Evolutionary conservation across 2,113 vertebrate genomes (phyloP).

Genomic region (Bostrychus sinensis): DNA sequence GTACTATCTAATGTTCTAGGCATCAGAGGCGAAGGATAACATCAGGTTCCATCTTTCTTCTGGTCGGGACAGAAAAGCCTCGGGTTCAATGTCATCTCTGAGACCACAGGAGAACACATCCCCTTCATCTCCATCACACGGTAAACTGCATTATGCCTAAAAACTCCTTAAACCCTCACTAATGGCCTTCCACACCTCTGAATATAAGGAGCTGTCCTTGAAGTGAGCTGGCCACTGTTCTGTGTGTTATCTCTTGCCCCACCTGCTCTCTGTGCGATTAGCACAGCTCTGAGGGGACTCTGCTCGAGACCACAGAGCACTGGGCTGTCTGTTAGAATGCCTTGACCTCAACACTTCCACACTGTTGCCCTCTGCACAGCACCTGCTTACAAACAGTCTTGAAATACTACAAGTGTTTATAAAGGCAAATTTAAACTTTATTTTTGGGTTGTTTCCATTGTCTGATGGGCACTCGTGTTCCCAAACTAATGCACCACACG

Average conservation of each 20-base stretch:
- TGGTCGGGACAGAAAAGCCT: constrained; percentile 61
- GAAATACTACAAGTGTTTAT: too few species aligned
- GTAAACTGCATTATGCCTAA: constrained; percentile 75
- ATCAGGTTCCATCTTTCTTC: constrained; percentile 82
- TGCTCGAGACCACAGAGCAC: too few species aligned
- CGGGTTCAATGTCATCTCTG: constrained; percentile 34
- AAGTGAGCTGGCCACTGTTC: not conserved
- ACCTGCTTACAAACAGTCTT: too few species aligned
- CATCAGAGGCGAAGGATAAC: constrained; percentile 77
- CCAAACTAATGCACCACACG: too few species aligned
- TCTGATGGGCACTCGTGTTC: too few species aligned
- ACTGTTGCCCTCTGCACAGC: too few species aligned
- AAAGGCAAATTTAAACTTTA: too few species aligned
- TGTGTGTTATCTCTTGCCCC: not conserved
- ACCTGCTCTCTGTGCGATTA: too few species aligned
- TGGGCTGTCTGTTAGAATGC: too few species aligned
- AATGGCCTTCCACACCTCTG: not conserved
- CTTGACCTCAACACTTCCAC: too few species aligned
- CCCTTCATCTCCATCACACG: constrained; percentile 48
- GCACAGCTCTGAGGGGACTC: too few species aligned
- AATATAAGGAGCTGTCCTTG: not conserved
- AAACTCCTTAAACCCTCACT: constrained; percentile 18
- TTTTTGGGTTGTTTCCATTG: too few species aligned
- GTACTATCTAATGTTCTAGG: constrained; percentile 61
- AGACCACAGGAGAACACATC: constrained; percentile 38